Evolutionary conservation across 2,113 vertebrate species (phyloP), one percentile per base, ranked within the genome.

Genomic region (Brachionichthys hirsutus): DNA sequence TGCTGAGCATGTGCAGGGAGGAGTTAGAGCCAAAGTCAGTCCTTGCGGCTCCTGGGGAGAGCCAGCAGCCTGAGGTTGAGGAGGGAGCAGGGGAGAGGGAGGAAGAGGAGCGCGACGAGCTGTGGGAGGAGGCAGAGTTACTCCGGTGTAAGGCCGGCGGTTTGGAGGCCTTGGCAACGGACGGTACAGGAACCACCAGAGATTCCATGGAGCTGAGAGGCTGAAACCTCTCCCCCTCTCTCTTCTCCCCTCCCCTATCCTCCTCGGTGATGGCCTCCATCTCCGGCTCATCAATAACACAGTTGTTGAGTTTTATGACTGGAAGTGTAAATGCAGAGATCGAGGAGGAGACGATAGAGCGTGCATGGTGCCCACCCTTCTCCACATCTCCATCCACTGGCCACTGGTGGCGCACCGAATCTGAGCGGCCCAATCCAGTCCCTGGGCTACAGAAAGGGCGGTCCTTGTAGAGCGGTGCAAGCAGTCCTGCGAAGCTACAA

Each of bases 301-400:
- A 99, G 83, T 99, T 99, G 84, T 99, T 99, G n/a, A 99, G 92
- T 80, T 99, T 99, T 74, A 99, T 99, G 69, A 99, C 96, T 0
- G 98, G 98, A 7, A 99, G 81, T 0, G 97, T 99, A 56, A 99
- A 99, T 19, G 98, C 96, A 30, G 94, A 97, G 77, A 99, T 93
- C 6, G 97, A 99, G 2, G 97, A 99, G 1, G 97, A 97, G 9
- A 98, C 97, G 2, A 99, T 99, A 0, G 95, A 99, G 67, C 94
- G 95, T 0, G 97, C 95, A 48, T 95, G 95, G 74, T 96, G 98
- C 41, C 79, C 82, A 46, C 47, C 89, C 67, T 77, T 94, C 46
- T 94, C 94, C 20, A 48, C 52, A 0, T 95, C 93, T 17, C 79
- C 68, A 14, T 77, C 84, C 57, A 77, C 70, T 0, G 65, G 90